Evolutionary conservation across 2,797 vertebrate species (phyloP).

Genomic region (Lophotriccus pileatus): DNA sequence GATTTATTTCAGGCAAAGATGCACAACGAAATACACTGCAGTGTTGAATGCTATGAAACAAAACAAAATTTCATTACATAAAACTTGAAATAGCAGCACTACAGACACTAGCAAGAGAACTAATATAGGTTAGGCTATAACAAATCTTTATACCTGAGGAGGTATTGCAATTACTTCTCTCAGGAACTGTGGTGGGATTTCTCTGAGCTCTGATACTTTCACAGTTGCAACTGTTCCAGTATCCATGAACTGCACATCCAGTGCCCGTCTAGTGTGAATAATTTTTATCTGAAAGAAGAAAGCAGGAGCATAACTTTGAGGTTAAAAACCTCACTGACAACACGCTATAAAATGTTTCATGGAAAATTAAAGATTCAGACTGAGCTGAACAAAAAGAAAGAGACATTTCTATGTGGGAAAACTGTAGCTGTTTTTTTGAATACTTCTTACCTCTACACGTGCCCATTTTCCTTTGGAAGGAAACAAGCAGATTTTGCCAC

Average conservation of each 20-base stretch:
- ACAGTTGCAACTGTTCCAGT: slow-evolving; percentile 84
- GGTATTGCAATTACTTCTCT: slow-evolving; percentile 84
- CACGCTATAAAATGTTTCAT: neutral
- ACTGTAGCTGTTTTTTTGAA: neutral
- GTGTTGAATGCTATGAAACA: neutral
- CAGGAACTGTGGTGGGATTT: slow-evolving; percentile 84
- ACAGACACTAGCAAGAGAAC: neutral
- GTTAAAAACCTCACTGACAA: neutral
- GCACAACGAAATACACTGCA: neutral
- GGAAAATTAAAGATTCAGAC: neutral
- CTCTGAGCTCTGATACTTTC: slow-evolving; percentile 88
- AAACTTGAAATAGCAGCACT: neutral
- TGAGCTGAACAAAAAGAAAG: neutral
- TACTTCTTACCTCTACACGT: slow-evolving; percentile 85
- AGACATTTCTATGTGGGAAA: neutral
- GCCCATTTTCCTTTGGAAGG: slow-evolving; percentile 87
- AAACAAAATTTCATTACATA: neutral
- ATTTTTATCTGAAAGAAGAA: slow-evolving; percentile 82
- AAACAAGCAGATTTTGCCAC: slow-evolving; percentile 89
- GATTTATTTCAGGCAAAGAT: neutral
- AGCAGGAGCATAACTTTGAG: neutral
- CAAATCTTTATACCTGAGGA: slow-evolving; percentile 80
- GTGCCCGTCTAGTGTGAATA: slow-evolving; percentile 83
- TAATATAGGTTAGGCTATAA: neutral
- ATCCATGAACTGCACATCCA: slow-evolving; percentile 89